phyloP scores from a whole-genome alignment of 2,797 vertebrate genomes.

The Poecilia picta region DNA sequence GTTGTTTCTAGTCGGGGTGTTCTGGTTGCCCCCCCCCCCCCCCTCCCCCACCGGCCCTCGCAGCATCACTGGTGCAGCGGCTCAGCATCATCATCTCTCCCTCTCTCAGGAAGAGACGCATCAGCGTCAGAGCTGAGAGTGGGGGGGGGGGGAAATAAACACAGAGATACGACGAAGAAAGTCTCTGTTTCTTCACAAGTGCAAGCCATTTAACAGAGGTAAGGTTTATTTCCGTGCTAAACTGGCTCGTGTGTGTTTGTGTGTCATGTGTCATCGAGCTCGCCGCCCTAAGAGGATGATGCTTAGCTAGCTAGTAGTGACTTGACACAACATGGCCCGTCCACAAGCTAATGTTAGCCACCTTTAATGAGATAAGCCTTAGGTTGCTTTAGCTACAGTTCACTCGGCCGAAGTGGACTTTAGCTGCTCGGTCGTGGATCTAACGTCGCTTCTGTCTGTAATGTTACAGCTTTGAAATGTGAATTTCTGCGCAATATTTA shows the following conservation, averaged over 20 bases:
- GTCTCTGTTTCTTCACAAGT: slow-evolving; percentile 5
- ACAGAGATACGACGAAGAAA: slow-evolving; percentile 38
- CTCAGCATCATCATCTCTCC: slow-evolving; percentile 48
- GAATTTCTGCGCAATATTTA: slow-evolving; percentile 10
- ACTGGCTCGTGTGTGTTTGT: background rate
- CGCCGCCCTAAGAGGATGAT: slow-evolving; percentile 22
- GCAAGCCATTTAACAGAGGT: slow-evolving; percentile 54
- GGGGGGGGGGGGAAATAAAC: slow-evolving; percentile 38
- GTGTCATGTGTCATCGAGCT: slow-evolving; percentile 26
- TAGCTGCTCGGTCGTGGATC: background rate
- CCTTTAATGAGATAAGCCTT: slow-evolving; percentile 41
- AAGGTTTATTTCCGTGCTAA: slow-evolving; percentile 21
- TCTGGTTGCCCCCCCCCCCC: background rate
- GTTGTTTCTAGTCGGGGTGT: background rate
- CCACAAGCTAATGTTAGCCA: slow-evolving; percentile 69
- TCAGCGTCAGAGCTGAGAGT: slow-evolving; percentile 58
- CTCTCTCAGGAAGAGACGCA: slow-evolving; percentile 70
- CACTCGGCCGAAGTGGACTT: background rate
- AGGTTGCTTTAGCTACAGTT: background rate
- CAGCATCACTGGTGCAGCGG: slow-evolving; percentile 69
- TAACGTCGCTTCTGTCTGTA: background rate
- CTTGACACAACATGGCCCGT: slow-evolving; percentile 74
- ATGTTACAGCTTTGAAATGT: slow-evolving; percentile 4
- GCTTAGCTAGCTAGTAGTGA: slow-evolving; percentile 65
- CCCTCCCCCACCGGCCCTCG: background rate